Evolutionary conservation across 2,113 vertebrate species (phyloP).

Genomic region (Perca schrenkii): DNA sequence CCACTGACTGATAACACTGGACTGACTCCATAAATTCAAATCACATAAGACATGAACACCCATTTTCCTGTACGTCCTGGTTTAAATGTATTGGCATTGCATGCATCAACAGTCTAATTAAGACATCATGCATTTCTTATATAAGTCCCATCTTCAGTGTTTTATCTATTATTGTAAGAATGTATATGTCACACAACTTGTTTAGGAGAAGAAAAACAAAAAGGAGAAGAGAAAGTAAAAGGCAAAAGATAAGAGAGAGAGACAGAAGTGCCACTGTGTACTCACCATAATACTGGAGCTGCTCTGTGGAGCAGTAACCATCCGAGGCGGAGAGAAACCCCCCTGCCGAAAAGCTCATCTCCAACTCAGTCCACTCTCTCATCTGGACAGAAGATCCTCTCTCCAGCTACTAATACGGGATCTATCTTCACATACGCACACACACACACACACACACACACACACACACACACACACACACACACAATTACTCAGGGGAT

Average conservation of each 20-base stretch:
- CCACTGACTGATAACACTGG: neutral
- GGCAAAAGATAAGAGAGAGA: neutral
- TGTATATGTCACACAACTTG: neutral
- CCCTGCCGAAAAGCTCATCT: conserved; percentile 88
- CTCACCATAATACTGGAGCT: conserved; percentile 91
- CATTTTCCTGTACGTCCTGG: neutral
- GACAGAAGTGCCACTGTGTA: conserved; percentile 34
- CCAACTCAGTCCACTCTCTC: conserved; percentile 87
- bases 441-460: conserved; percentile 37
- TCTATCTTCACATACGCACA: conserved; percentile 48
- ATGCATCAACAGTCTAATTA: neutral
- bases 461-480: conserved; percentile 44
- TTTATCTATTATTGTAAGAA: neutral
- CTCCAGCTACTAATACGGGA: conserved; percentile 26
- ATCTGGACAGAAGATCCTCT: conserved; percentile 79
- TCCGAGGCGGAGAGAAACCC: conserved; percentile 88
- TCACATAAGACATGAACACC: neutral
- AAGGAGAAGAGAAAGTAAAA: neutral
- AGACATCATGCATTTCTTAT: neutral
- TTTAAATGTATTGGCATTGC: neutral
- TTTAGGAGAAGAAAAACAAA: neutral
- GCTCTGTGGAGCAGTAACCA: conserved; percentile 87
- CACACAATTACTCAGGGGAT: conserved; percentile 45
- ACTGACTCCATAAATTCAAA: conserved; percentile 16
- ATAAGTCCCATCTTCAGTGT: neutral